Percentiles rank a stretch among this genome's conserved stretches.
Conservation (phyloP, 2,113 vertebrate species). For the Mesembrinibis cayennensis region DNA sequence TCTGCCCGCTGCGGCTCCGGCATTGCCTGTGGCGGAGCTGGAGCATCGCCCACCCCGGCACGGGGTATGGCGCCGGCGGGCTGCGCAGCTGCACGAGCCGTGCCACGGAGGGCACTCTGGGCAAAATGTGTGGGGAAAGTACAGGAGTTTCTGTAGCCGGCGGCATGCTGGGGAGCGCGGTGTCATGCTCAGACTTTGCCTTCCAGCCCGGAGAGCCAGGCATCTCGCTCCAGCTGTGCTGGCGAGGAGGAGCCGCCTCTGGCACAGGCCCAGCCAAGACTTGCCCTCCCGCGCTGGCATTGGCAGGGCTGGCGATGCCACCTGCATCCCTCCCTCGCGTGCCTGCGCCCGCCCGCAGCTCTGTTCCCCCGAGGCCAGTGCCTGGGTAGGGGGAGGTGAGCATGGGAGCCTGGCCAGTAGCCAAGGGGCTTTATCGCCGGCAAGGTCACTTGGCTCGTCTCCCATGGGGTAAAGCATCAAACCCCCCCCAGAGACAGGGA, state of each 20-base stretch:
- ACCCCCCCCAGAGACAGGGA: background rate
- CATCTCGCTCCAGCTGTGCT: background rate
- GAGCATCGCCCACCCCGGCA: accelerated
- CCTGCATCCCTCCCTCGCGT: background rate
- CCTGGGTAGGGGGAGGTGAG: background rate
- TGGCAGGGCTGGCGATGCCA: background rate
- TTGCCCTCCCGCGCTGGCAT: background rate
- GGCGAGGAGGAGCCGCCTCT: background rate
- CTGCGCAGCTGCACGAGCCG: background rate
- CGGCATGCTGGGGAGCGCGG: accelerated
- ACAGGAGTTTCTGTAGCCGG: slow-evolving; percentile 31
- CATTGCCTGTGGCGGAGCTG: background rate
- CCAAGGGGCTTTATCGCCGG: background rate
- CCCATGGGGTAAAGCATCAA: background rate
- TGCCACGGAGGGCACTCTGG: background rate
- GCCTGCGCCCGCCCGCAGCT: accelerated
- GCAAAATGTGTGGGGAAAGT: background rate
- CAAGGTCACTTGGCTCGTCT: slow-evolving; percentile 8
- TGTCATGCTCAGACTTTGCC: background rate
- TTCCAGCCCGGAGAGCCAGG: background rate
- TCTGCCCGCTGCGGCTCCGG: accelerated
- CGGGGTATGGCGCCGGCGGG: accelerated
- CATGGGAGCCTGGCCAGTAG: slow-evolving; percentile 19
- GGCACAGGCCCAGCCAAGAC: background rate
- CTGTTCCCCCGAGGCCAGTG: background rate